Evolutionary conservation across 2,797 vertebrate species (phyloP).

Genomic region (Apodemus agrarius): DNA sequence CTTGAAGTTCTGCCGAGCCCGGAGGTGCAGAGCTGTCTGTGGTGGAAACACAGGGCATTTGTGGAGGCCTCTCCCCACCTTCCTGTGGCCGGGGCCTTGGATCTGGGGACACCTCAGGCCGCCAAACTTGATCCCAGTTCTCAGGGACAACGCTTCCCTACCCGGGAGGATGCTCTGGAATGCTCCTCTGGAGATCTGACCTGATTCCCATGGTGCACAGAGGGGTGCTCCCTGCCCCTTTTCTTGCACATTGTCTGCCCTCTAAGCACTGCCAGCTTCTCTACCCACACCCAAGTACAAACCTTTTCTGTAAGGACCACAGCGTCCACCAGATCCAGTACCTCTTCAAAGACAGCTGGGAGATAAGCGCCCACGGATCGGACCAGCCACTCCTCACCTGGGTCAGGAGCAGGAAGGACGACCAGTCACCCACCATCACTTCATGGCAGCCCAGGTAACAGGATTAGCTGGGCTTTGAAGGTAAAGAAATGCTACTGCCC

Average conservation of each 20-base stretch:
- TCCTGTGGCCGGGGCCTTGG: background rate
- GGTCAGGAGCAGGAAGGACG: background rate
- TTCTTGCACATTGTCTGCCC: background rate
- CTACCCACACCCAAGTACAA: background rate
- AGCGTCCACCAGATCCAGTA: slow-evolving; percentile 92
- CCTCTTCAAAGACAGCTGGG: slow-evolving; percentile 93
- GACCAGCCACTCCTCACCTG: slow-evolving; percentile 96
- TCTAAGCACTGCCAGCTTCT: background rate
- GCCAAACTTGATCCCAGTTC: background rate
- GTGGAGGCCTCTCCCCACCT: background rate
- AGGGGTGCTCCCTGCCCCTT: background rate
- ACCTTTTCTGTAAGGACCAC: slow-evolving; percentile 96
- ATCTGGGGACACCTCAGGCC: background rate
- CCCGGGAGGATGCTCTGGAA: background rate
- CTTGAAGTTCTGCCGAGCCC: slow-evolving; percentile 90
- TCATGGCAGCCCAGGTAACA: rapidly evolving
- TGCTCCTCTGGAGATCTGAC: background rate
- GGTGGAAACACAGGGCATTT: rapidly evolving
- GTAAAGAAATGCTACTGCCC: background rate
- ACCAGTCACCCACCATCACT: background rate
- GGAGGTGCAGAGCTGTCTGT: slow-evolving; percentile 94
- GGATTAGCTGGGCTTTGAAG: background rate
- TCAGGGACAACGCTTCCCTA: background rate
- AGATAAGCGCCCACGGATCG: slow-evolving; percentile 94
- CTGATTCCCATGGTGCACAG: background rate